Evolutionary conservation across 1,140 invertebrate species (phyloP).

Genomic region (Pseudomyrmex cubaensis): DNA sequence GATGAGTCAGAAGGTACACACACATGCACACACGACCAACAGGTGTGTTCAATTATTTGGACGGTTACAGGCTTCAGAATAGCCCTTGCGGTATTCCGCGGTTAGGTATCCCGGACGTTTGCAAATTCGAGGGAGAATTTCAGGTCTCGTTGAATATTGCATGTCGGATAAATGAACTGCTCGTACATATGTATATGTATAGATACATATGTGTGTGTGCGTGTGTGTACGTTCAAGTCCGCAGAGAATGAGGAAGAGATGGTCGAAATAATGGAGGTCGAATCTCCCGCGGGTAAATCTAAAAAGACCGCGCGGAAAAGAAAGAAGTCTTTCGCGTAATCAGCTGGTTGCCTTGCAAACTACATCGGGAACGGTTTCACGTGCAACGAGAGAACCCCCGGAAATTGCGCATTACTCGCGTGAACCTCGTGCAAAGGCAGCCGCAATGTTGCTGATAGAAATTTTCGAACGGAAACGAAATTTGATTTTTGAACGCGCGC

Average conservation of each 20-base stretch:
- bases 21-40: neutral
- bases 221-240: neutral
- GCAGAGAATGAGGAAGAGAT: neutral
- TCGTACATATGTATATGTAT: neutral
- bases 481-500: no score
- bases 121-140: slow-evolving; percentile 30
- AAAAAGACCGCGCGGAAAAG: slow-evolving; percentile 7
- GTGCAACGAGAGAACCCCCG: neutral
- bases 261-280: slow-evolving; percentile 3
- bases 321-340: slow-evolving; percentile 21
- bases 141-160: slow-evolving; percentile 37
- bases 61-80: slow-evolving; percentile 30
- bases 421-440: neutral
- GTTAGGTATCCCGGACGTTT: neutral
- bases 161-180: neutral
- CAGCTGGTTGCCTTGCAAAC: slow-evolving; percentile 26
- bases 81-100: neutral
- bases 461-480: no score
- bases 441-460: neutral
- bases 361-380: neutral
- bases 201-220: no score
- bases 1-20: neutral
- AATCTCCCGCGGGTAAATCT: slow-evolving; percentile 6
- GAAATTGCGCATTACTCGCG: slow-evolving; percentile 18
- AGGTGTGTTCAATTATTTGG: slow-evolving; percentile 40